Evolutionary conservation across 2,113 vertebrate genomes (phyloP), one percentile per base, ranked within the genome.

Genomic region (Brienomyrus brachyistius): DNA sequence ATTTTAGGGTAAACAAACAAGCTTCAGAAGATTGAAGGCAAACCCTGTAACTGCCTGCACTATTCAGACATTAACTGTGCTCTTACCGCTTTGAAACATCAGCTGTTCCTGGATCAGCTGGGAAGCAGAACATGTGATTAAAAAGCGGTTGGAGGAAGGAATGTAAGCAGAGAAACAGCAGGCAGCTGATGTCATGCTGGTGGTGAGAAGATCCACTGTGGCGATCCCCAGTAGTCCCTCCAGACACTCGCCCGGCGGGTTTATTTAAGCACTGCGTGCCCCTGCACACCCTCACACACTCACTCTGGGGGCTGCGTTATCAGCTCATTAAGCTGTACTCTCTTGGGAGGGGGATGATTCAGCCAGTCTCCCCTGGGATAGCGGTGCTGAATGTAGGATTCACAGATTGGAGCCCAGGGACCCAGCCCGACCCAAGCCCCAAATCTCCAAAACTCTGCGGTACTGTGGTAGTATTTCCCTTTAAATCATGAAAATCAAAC

Each of bases 1-100:
- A 51, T 89, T 89, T 80, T 31, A 48, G 27, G 47, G 31, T 74
- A n/a, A 87, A 87, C 74, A 80, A 80, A 80, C 74, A 43, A 43
- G 40, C 74, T 80, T 80, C 35, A 43, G 74, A 80, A 80, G 74
- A 80, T 80, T 40, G 74, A 80, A 80, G 11, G 35, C 74, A 43
- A 80, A 43, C 13, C 35, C 35, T 70, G 62, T 70, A 48, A 86
- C 27, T 54, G 48, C 50, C 48, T 23, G 47, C 9, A 4, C 19
- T 87, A 21, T 54, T 86, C 5, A 31, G 48, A 86, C 45, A 35
- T 52, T 86, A 27, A 48, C 7, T 86, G n/a, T 50, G 48, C 35
- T 80, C 35, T 40, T 7, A 80, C 74, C 35, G 15, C 35, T 43
- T 35, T 80, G 31, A 80, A 80, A 27, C 62, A 40, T 27, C 15